Evolutionary conservation across 1,140 invertebrate genomes (phyloP), one percentile per base, ranked within the genome.

Genomic region (Drosophila sechellia): DNA sequence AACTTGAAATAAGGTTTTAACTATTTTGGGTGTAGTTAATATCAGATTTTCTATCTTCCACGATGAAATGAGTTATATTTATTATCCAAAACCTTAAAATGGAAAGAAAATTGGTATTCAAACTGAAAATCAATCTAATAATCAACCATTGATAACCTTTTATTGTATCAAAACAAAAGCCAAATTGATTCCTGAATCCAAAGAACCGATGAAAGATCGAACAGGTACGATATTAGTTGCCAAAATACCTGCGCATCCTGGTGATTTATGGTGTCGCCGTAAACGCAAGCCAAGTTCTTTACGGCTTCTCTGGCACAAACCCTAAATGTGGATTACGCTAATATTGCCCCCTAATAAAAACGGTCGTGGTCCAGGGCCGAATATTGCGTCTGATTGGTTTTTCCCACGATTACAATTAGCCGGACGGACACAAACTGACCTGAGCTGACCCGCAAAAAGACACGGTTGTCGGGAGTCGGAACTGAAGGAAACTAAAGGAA

Each of bases 361-460:
- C 39, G 53, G 43, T 37, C 27, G 17, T 52, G 39, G 22, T 13
- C 49, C 43, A 69, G 37, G 59, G 59, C 37, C 66, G 63, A 79
- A 59, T 79, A 60, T 89, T 89, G 73, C 79, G 84, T 89, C 84
- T 89, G 79, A 87, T 87, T 87, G 83, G 83, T 63, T 87, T 87
- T 87, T 87, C 83, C 83, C 83, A 87, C 83, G 83, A 87, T 85
- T 85, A 81, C 63, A 85, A 85, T 85, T 85, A 85, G 83, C 74
- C 57, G 70, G 63, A 52, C 68, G 13, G 34, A 53, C 12, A 12
- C 42, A 25, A 20, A 20, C 20, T 53, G 50, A 58, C 75, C 40
- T 46, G 58, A 25, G 55, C 59, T 57, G 53, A 49, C 43, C 55
- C 64, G 25, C 59, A 34, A 50, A 17, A 17, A 17, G 12, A 10